phyloP scores from a whole-genome alignment of 2,888 invertebrate genomes.

The Unio pictorum region DNA sequence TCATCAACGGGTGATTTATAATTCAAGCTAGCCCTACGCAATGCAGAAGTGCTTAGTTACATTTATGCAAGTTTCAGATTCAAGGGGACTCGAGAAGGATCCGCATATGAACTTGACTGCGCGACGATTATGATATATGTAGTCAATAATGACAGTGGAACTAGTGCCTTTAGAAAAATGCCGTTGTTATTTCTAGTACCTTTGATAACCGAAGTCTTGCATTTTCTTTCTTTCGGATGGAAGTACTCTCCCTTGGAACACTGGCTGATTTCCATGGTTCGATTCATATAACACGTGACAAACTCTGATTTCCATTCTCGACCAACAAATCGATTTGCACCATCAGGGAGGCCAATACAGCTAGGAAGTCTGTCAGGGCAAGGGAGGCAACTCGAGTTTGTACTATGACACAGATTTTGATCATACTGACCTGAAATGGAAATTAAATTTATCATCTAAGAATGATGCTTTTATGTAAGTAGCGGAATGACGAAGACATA shows the following conservation, averaged over 20 bases:
- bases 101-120: no score
- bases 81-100: no score
- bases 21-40: no score
- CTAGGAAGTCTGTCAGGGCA: slow-evolving; percentile 11
- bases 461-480: no score
- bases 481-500: no score
- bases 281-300: slow-evolving; percentile 30
- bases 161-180: no score
- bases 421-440: slow-evolving; percentile 39
- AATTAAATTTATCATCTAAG: no score
- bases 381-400: slow-evolving; percentile 5
- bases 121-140: no score
- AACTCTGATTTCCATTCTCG: slow-evolving; percentile 25
- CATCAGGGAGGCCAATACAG: slow-evolving; percentile 14
- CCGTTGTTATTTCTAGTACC: slow-evolving; percentile 7
- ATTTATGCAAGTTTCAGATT: no score
- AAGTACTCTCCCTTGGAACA: slow-evolving; percentile 27
- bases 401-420: slow-evolving; percentile 27
- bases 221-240: slow-evolving; percentile 24
- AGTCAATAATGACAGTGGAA: background rate
- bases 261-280: slow-evolving; percentile 28
- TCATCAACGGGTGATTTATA: no score
- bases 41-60: no score
- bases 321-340: slow-evolving; percentile 17
- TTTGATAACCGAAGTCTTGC: slow-evolving; percentile 25